Base-by-base conservation (phyloP, 2,797 vertebrate genomes). In the Cheirogaleus major region DNA sequence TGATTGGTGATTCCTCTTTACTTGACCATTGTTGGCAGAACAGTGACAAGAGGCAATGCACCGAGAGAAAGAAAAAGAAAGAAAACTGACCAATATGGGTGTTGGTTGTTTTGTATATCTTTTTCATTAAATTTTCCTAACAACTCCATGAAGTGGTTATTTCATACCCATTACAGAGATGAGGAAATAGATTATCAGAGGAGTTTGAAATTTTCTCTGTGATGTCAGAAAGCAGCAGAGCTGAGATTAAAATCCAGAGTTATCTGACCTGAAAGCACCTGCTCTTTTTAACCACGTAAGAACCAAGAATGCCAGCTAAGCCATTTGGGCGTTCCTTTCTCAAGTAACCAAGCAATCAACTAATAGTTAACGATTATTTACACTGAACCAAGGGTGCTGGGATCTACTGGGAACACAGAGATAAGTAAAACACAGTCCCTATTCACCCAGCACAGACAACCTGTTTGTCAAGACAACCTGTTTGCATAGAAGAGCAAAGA, bases 191-290 rank as follows among this genome's bases (percentile, higher is more conserved):
- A 73, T 91, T 88, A 79, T 83, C 5, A 65, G 59, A 94, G 48
- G 61, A n/a, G 25, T 92, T 52, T 72, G 43, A 88, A 76, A 85
- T 48, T 81, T 92, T 79, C 78, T 72, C 70, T 32, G 38, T 89
- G 45, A 86, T 52, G 23, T 55, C n/a, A 83, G 67, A 85, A 91
- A 87, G 22, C 43, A 72, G 27, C 38, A 88, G 55, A 82, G 6
- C 35, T 30, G 5, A 76, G 70, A 95, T 78, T 63, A 92, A 92
- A 91, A 84, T 91, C 63, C 61, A 80, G 50, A 88, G 18, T 73
- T 85, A 48, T 32, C 22, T 86, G 32, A 52, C 30, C 30, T 81
- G 27, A 73, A 70, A 72, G 1, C 18, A 65, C 15, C 78, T 93
- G 65, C 10, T 84, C 7, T 50, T 92, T 90, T 96, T 80, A 95